phyloP scores from a whole-genome alignment of 2,113 vertebrate species.

The Scomber japonicus region DNA sequence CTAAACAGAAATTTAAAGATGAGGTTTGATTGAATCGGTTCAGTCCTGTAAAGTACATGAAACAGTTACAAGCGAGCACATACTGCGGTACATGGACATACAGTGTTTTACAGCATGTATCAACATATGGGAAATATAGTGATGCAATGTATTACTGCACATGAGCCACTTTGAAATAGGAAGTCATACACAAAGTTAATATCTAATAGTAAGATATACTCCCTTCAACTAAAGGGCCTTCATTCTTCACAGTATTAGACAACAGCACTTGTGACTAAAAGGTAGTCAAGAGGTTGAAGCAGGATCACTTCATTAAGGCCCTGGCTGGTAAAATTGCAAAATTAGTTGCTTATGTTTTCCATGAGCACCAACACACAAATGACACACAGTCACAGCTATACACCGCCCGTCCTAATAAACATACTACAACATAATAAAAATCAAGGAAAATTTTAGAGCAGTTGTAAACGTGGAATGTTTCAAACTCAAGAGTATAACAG shows the following conservation, averaged over 20 bases:
- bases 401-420: not conserved
- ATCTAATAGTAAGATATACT: slow-evolving; percentile 5
- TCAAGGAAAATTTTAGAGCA: not conserved
- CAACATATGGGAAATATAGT: not conserved
- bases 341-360: slow-evolving; percentile 33
- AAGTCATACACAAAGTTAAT: not conserved
- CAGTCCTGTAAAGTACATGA: slow-evolving; percentile 10
- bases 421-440: not conserved
- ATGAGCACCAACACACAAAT: slow-evolving; percentile 33
- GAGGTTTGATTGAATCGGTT: slow-evolving; percentile 18
- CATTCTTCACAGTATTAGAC: slow-evolving; percentile 51
- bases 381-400: slow-evolving; percentile 18
- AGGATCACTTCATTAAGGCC: slow-evolving; percentile 65
- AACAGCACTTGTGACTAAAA: slow-evolving; percentile 58
- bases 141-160: not conserved
- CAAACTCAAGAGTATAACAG: slow-evolving; percentile 65
- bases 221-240: slow-evolving; percentile 16
- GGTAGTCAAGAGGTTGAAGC: slow-evolving; percentile 42
- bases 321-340: slow-evolving; percentile 41
- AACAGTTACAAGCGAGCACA: slow-evolving; percentile 30
- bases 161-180: not conserved
- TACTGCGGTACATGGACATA: not conserved
- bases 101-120: not conserved
- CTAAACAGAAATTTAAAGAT: slow-evolving; percentile 8
- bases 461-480: slow-evolving; percentile 70